Evolutionary conservation across 2,888 invertebrate genomes (phyloP).

Genomic region (Drosophila pegasa): DNA sequence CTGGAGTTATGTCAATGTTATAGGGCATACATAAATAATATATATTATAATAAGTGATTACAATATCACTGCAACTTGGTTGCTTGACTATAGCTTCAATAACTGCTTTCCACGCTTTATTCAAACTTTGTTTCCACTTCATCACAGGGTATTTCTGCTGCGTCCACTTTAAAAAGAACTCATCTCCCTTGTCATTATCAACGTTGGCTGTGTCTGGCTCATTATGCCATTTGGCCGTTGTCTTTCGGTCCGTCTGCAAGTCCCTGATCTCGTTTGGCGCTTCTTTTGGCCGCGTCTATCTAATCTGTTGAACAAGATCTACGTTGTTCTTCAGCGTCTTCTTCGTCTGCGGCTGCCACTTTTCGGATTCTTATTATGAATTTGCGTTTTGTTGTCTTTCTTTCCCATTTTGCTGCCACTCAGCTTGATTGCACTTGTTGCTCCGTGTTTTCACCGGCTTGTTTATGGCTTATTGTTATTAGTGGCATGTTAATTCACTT

Average conservation of each 20-base stretch:
- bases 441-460: conserved; percentile 66
- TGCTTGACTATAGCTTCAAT: too few relatives aligned
- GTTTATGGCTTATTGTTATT: conserved; percentile 55
- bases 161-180: background rate
- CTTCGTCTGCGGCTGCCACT: conserved; percentile 2
- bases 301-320: conserved; percentile 46
- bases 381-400: conserved; percentile 41
- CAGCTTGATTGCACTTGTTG: conserved; percentile 55
- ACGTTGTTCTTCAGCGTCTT: background rate
- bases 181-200: conserved; percentile 7
- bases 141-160: conserved; percentile 4
- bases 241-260: conserved; percentile 30
- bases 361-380: conserved; percentile 24
- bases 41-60: too few relatives aligned
- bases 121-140: background rate
- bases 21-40: background rate
- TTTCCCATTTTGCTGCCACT: conserved; percentile 21
- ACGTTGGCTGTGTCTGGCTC: conserved; percentile 17
- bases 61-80: too few relatives aligned
- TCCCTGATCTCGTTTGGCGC: conserved; percentile 71
- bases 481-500: conserved; percentile 74
- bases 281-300: conserved; percentile 21
- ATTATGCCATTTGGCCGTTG: conserved; percentile 52
- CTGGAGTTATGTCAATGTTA: background rate
- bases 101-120: too few relatives aligned